These are phyloP conservation scores for Notiomystis cincta DNA, from an alignment of 2,113 vertebrate genomes.

Conservation along the genomic window DNA sequence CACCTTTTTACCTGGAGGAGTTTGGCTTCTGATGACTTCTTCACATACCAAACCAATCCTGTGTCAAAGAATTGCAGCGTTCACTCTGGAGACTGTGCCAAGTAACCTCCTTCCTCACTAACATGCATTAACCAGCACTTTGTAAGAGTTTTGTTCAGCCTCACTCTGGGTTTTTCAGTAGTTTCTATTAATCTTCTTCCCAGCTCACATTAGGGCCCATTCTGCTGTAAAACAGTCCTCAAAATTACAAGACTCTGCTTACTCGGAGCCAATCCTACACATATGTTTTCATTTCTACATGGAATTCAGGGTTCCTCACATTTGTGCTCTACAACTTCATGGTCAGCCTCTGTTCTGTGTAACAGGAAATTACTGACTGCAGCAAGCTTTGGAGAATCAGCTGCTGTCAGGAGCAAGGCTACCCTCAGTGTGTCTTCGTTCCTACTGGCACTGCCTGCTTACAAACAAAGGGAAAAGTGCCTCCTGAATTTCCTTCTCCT, in stretches of 20 bases:
- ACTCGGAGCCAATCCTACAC: background rate
- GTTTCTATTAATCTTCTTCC: background rate
- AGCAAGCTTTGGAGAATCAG: background rate
- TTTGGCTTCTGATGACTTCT: background rate
- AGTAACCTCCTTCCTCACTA: background rate
- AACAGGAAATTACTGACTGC: background rate
- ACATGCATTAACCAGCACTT: background rate
- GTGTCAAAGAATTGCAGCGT: background rate
- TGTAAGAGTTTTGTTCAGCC: background rate
- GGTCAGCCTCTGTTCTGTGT: background rate
- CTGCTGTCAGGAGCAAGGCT: background rate
- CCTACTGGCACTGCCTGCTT: background rate
- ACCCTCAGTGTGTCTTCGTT: background rate
- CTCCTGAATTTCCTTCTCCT: background rate
- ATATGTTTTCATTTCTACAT: background rate
- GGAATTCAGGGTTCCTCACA: background rate
- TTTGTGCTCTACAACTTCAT: background rate
- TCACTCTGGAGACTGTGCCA: background rate
- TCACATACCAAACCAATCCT: background rate
- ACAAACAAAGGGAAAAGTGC: background rate
- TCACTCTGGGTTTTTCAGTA: background rate
- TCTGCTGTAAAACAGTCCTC: background rate
- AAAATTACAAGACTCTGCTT: background rate
- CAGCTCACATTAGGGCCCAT: background rate
- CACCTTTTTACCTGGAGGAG: background rate